These are phyloP conservation scores for Onychostruthus taczanowskii DNA, from an alignment of 2,113 vertebrate genomes.

Conservation along the genomic window DNA sequence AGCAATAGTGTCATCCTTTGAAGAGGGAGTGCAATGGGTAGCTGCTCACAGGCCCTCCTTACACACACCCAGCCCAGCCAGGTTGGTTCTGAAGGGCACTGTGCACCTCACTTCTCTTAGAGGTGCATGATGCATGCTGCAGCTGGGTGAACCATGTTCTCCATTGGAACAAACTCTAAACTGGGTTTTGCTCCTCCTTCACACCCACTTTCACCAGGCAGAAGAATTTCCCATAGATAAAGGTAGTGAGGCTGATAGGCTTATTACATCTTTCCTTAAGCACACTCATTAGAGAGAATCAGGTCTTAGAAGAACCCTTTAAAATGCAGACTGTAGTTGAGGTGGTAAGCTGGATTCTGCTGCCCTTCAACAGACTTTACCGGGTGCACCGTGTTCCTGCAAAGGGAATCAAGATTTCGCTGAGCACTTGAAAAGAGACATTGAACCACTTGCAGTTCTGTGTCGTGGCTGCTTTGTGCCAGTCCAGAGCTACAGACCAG, in stretches of 20 bases:
- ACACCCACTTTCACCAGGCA: background rate
- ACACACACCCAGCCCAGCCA: background rate
- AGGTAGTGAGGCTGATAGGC: background rate
- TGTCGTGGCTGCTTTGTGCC: background rate
- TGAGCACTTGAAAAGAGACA: fast-evolving
- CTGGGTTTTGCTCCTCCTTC: background rate
- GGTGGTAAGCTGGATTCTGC: background rate
- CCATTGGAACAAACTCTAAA: background rate
- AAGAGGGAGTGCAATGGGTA: background rate
- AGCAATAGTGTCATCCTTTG: background rate
- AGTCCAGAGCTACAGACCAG: background rate
- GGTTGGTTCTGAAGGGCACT: background rate
- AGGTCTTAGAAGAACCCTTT: background rate
- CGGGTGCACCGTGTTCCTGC: fast-evolving
- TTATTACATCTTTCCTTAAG: background rate
- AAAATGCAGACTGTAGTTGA: background rate
- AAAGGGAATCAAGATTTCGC: background rate
- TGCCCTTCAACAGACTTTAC: background rate
- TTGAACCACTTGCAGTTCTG: background rate
- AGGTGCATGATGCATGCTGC: fast-evolving
- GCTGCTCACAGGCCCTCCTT: background rate
- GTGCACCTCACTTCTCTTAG: fast-evolving
- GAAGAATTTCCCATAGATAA: background rate
- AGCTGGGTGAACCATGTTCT: background rate
- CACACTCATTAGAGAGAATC: background rate